A percentile compares a stretch with the other conserved stretches of the same genome.
These are phyloP conservation scores for Lethocerus indicus DNA, from an alignment of 1,140 invertebrate species.

Conservation along the genomic window DNA sequence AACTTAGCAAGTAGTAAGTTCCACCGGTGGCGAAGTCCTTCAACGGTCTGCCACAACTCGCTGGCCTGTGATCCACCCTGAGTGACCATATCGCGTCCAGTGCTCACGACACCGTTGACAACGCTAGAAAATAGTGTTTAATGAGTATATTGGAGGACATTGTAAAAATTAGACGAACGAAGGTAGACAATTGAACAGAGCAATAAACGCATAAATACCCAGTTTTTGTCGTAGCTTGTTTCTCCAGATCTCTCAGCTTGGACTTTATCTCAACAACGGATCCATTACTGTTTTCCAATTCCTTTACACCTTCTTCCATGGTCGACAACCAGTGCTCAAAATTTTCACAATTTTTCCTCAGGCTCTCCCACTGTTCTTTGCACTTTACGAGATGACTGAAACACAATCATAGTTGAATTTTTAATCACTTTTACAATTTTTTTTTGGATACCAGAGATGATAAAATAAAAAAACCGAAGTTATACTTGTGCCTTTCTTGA, in stretches of 20 bases:
- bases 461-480: not conserved
- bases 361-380: constrained; percentile 14
- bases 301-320: constrained; percentile 11
- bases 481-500: constrained; percentile 7
- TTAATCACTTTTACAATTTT: not conserved
- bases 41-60: constrained; percentile 14
- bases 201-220: constrained; percentile 3
- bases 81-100: constrained; percentile 14
- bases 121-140: constrained; percentile 5
- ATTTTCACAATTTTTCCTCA: constrained; percentile 13
- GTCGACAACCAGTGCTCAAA: constrained; percentile 9
- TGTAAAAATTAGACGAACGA: not conserved
- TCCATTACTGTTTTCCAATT: constrained; percentile 11
- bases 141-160: not conserved
- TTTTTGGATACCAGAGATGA: not conserved
- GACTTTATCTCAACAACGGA: constrained; percentile 7
- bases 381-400: constrained; percentile 12
- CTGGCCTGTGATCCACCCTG: constrained; percentile 12
- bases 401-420: not conserved
- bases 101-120: constrained; percentile 12
- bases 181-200: not conserved
- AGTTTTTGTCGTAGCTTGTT: constrained; percentile 14
- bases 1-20: constrained; percentile 12
- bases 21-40: constrained; percentile 12
- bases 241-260: constrained; percentile 12